These are phyloP conservation scores for Ladona fulva DNA, from an alignment of 1,140 invertebrate species.

Conservation along the genomic window DNA sequence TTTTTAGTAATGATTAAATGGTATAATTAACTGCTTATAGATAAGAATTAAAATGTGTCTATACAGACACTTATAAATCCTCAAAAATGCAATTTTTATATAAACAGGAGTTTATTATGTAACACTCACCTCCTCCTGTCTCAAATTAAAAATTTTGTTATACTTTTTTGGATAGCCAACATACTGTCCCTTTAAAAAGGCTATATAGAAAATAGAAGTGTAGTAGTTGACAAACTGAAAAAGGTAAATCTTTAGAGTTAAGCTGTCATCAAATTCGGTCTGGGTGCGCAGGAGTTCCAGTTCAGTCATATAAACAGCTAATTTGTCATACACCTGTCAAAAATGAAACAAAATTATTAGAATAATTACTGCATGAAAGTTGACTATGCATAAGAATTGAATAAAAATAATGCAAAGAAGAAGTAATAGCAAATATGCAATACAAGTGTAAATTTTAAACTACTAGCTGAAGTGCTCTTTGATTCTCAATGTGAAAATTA, in stretches of 20 bases:
- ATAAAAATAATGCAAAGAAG: too few species aligned
- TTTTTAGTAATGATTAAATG: too few species aligned
- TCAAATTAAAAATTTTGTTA: slow-evolving; percentile 59
- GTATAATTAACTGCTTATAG: too few species aligned
- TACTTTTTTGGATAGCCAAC: slow-evolving; percentile 76
- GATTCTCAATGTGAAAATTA: too few species aligned
- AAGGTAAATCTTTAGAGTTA: slow-evolving; percentile 94
- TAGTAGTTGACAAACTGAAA: slow-evolving; percentile 99
- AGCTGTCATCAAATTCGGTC: slow-evolving; percentile 93
- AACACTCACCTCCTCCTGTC: slow-evolving; percentile 69
- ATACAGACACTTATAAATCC: too few species aligned
- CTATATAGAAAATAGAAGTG: slow-evolving; percentile 97
- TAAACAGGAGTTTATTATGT: slow-evolving; percentile 14
- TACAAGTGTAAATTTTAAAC: too few species aligned
- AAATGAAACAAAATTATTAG: slow-evolving; percentile 22
- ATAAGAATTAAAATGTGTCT: too few species aligned
- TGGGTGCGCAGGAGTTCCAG: slow-evolving; percentile 90
- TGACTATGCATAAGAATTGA: neutral
- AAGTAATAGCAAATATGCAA: too few species aligned
- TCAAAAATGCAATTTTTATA: too few species aligned
- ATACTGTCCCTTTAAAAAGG: slow-evolving; percentile 93
- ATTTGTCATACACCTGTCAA: slow-evolving; percentile 68
- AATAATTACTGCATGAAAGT: neutral
- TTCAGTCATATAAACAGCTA: slow-evolving; percentile 89
- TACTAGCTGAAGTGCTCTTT: too few species aligned